Percentiles rank a stretch among this genome's conserved stretches.
phyloP scores from a whole-genome alignment of 35 echinoderm and acorn worm species.

The Ophiothrix spiculata region DNA sequence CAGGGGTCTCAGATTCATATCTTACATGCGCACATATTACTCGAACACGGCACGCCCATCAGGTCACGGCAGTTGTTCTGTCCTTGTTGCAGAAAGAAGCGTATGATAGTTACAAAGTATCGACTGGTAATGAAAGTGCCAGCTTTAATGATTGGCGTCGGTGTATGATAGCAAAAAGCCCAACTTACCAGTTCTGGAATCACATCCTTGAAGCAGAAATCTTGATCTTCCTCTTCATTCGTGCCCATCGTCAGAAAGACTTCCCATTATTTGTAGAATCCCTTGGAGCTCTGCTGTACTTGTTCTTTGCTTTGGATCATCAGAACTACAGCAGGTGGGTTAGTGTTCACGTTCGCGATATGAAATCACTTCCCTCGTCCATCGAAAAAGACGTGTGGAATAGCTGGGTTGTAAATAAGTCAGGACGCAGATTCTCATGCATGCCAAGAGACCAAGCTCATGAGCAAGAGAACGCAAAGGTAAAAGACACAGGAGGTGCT shows the following conservation, averaged over 20 bases:
- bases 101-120: background rate
- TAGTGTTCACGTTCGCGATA: background rate
- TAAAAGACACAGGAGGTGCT: slow-evolving; percentile 22
- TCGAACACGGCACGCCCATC: background rate
- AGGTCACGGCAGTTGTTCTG: background rate
- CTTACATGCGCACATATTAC: background rate
- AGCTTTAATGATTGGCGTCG: background rate
- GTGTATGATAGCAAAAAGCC: background rate
- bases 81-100: background rate
- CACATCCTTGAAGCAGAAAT: background rate
- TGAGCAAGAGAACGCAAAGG: slow-evolving; percentile 35
- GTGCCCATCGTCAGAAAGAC: background rate
- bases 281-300: slow-evolving; percentile 13
- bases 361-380: background rate
- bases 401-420: slow-evolving; percentile 16
- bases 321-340: slow-evolving; percentile 26
- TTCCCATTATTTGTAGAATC: slow-evolving; percentile 11
- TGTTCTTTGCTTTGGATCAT: slow-evolving; percentile 24
- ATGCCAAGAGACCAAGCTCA: slow-evolving; percentile 22
- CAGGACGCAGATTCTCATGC: background rate
- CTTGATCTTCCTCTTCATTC: background rate
- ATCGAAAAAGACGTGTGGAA: background rate
- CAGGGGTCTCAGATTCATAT: background rate
- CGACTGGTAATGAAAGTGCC: background rate
- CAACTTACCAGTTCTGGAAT: background rate